A percentile compares a stretch with the other conserved stretches of the same genome.
Evolutionary conservation across 2,797 vertebrate genomes (phyloP).

Genomic region (Phaenicophaeus curvirostris): DNA sequence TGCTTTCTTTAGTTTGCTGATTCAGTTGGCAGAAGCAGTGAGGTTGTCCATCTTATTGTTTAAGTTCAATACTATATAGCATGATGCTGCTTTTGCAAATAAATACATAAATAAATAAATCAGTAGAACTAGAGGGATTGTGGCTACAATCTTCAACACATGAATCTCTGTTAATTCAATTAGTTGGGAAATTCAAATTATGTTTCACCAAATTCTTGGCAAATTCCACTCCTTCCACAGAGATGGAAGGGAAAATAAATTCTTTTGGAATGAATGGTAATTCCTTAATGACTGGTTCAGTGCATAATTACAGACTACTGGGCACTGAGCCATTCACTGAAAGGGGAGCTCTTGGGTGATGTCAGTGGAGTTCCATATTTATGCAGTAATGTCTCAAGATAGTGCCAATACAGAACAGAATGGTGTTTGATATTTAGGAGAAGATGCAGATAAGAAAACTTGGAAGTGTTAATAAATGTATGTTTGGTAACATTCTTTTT

Average conservation of each 20-base stretch:
- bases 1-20: neutral
- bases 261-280: neutral
- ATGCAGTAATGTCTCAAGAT: slow-evolving; percentile 45
- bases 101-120: neutral
- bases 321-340: slow-evolving; percentile 35
- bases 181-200: neutral
- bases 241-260: neutral
- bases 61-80: neutral
- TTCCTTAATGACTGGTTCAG: slow-evolving; percentile 12
- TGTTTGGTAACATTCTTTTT: slow-evolving; percentile 54
- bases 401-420: slow-evolving; percentile 55
- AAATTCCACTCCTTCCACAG: neutral
- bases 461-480: slow-evolving; percentile 32
- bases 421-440: slow-evolving; percentile 15
- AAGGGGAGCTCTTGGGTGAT: slow-evolving; percentile 12
- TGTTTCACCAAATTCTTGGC: neutral
- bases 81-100: neutral
- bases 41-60: neutral
- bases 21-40: neutral
- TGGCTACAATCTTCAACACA: neutral
- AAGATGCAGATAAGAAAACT: neutral
- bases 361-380: slow-evolving; percentile 41
- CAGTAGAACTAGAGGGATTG: neutral
- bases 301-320: slow-evolving; percentile 22
- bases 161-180: neutral